phyloP scores from a whole-genome alignment of 2,888 invertebrate genomes.

The Amiota mariae region DNA sequence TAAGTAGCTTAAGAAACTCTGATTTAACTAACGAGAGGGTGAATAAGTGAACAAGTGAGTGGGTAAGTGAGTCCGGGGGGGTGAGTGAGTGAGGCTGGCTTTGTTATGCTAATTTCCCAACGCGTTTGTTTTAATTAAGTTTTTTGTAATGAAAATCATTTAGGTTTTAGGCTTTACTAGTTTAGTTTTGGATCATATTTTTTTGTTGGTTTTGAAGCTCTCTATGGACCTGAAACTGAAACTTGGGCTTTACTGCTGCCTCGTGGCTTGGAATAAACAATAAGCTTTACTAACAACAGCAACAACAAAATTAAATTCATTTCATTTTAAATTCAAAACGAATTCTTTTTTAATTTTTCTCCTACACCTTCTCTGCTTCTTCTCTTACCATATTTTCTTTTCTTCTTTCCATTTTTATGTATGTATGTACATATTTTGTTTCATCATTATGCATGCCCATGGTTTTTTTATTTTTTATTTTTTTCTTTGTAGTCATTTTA shows the following conservation, averaged over 20 bases:
- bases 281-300: neutral
- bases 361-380: neutral
- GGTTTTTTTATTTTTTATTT: slow-evolving; percentile 5
- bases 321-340: slow-evolving; percentile 24
- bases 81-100: slow-evolving; percentile 42
- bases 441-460: slow-evolving; percentile 46
- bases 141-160: slow-evolving; percentile 34
- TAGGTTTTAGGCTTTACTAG: slow-evolving; percentile 8
- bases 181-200: neutral
- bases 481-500: neutral
- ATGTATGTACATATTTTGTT: slow-evolving; percentile 23
- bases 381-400: neutral
- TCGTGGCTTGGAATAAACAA: slow-evolving; percentile 19
- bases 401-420: too few relatives aligned
- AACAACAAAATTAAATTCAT: slow-evolving; percentile 16
- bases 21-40: neutral
- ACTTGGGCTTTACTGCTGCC: too few relatives aligned
- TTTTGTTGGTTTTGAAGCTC: neutral
- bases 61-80: too few relatives aligned
- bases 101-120: slow-evolving; percentile 63
- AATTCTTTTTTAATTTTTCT: neutral
- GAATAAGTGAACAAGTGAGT: slow-evolving; percentile 3
- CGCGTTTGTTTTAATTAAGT: slow-evolving; percentile 66
- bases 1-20: too few relatives aligned
- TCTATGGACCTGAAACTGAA: neutral